Evolutionary conservation across 64 coral and sea anemone genomes (phyloP), one percentile per base, ranked within the genome.

Genomic region (Porites lutea): DNA sequence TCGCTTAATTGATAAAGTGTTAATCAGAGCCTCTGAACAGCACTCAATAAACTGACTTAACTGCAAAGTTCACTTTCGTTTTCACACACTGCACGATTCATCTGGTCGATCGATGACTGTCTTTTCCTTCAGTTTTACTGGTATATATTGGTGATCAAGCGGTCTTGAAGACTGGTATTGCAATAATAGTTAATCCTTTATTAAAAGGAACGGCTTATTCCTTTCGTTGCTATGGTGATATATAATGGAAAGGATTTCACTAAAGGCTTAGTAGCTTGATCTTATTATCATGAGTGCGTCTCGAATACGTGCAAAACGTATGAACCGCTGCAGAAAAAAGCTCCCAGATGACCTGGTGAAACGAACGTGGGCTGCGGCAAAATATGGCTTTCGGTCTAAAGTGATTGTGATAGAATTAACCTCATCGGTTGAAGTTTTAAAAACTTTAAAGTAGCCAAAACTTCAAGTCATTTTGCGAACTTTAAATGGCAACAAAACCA

Each of bases 221-320:
- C 19, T 21, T 53, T 79, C n/a, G 77, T 79, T 59, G 10, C 53
- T 60, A 79, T 59, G 77, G 77, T 79, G 23, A 79, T 53, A 4
- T 59, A 3, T 37, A 79, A 10, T 79, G 13, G 43, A 59, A 27
- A 21, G 23, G 77, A 79, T 79, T 79, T 79, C 27, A 37, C 27
- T 9, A 59, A 54, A 18, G 18, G 59, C 20, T 59, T 75, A 49
- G 72, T 75, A 59, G 77, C 60, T 79, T 53, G 21, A 43, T 60
- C 21, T 59, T 11, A n/a, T 79, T 43, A 79, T 59, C n/a, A n/a
- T 79, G 20, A 54, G 18, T 49, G 59, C 60, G 52, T 14, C 20
- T 79, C 55, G 77, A 54, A 79, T 21, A 23, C 19, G 20, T 58
- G 77, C 16, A 60, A 37, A 60, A 59, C 13, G 19, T 79, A 55